phyloP scores from a whole-genome alignment of 1,140 invertebrate genomes.

The Bombus fervidus region DNA sequence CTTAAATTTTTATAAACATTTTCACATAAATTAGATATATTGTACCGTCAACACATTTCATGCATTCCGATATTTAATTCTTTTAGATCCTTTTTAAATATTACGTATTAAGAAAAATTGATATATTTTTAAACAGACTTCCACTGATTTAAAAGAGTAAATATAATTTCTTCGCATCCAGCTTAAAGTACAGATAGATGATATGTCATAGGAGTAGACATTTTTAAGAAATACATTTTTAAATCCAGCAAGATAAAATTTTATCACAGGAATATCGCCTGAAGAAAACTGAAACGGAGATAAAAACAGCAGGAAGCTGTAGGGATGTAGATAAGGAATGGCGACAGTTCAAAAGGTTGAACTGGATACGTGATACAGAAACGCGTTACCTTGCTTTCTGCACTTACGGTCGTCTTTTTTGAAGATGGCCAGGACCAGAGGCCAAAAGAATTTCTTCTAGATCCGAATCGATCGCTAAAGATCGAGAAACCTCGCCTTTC shows the following conservation, averaged over 20 bases:
- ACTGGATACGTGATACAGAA: slow-evolving; percentile 1
- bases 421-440: too few species aligned
- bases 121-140: too few species aligned
- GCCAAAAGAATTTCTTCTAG: neutral
- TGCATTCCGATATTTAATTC: too few species aligned
- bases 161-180: too few species aligned
- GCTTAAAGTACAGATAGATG: neutral
- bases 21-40: too few species aligned
- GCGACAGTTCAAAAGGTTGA: slow-evolving; percentile 12
- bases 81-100: too few species aligned
- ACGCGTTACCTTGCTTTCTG: neutral
- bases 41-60: too few species aligned
- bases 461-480: neutral
- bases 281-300: neutral
- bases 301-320: neutral
- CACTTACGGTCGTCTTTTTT: neutral
- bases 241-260: neutral
- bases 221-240: neutral
- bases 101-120: too few species aligned
- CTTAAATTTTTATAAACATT: too few species aligned
- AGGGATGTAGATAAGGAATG: neutral
- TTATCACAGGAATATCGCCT: neutral
- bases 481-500: neutral
- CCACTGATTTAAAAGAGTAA: too few species aligned
- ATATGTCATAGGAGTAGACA: neutral